Percentiles rank a stretch among this genome's conserved stretches.
These are phyloP conservation scores for Lysandra bellargus DNA, from an alignment of 2,888 invertebrate genomes.

Conservation along the genomic window DNA sequence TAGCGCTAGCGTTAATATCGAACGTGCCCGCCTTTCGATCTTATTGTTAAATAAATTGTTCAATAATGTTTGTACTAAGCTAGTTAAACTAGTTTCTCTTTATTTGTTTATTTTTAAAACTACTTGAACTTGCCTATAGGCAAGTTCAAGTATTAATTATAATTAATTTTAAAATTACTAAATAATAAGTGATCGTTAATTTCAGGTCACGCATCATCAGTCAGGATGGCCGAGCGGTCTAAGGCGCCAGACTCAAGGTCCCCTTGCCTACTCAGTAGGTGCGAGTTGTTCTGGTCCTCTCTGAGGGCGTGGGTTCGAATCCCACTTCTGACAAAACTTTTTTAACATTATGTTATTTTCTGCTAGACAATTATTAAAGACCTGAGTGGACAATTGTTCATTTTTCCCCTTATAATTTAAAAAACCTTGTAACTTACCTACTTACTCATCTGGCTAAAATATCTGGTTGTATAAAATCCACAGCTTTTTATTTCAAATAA, in stretches of 20 bases:
- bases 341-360: conserved; percentile 45
- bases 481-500: too few relatives aligned
- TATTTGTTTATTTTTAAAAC: not conserved
- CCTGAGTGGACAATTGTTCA: too few relatives aligned
- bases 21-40: too few relatives aligned
- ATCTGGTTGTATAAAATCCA: too few relatives aligned
- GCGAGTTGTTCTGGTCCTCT: conserved; percentile 85
- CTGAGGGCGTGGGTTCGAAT: conserved; percentile 91
- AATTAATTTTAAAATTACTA: not conserved
- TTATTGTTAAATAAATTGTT: too few relatives aligned
- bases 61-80: too few relatives aligned
- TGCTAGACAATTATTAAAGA: too few relatives aligned
- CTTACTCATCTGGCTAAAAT: too few relatives aligned
- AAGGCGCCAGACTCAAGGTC: conserved; percentile 86
- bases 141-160: too few relatives aligned
- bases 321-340: conserved; percentile 86
- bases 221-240: conserved; percentile 50
- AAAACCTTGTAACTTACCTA: too few relatives aligned
- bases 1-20: too few relatives aligned
- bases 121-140: not conserved
- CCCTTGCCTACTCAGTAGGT: conserved; percentile 82
- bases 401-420: too few relatives aligned
- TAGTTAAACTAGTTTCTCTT: not conserved
- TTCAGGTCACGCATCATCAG: not conserved
- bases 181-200: not conserved